phyloP scores from a whole-genome alignment of 2,797 vertebrate species.

The Danio albolineatus region DNA sequence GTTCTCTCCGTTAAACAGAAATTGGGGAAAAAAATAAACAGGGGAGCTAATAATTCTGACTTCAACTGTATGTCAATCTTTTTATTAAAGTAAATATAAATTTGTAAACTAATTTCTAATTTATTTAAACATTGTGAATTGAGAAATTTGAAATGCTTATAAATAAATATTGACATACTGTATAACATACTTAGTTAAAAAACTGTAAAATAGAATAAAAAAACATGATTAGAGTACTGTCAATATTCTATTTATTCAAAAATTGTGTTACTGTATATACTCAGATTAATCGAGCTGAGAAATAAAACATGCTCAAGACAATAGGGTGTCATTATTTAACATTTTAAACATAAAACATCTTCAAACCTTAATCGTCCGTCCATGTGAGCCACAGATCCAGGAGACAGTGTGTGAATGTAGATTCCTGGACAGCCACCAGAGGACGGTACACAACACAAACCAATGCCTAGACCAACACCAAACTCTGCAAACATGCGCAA shows the following conservation, averaged over 20 bases:
- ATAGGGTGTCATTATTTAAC: neutral
- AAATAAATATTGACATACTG: no score
- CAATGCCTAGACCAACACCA: slow-evolving; percentile 92
- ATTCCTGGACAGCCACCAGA: slow-evolving; percentile 86
- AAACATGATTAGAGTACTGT: no score
- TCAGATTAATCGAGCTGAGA: no score
- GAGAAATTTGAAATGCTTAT: neutral
- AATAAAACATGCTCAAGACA: neutral
- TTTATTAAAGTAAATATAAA: neutral
- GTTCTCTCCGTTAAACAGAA: no score
- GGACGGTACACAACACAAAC: slow-evolving; percentile 89
- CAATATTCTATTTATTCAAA: no score
- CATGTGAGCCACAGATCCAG: slow-evolving; percentile 93
- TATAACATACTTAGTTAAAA: no score
- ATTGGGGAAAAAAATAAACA: no score
- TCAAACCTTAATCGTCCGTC: slow-evolving; percentile 89
- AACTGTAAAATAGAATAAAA: no score
- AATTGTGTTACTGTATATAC: no score
- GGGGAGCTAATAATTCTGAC: no score
- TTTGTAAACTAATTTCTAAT: no score
- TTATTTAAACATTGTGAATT: neutral
- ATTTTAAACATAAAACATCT: neutral
- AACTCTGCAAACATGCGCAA: slow-evolving; percentile 78
- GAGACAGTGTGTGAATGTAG: slow-evolving; percentile 92
- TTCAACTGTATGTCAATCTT: no score